Evolutionary conservation across 2,888 invertebrate species (phyloP).

Genomic region (Serrognathus titanus): DNA sequence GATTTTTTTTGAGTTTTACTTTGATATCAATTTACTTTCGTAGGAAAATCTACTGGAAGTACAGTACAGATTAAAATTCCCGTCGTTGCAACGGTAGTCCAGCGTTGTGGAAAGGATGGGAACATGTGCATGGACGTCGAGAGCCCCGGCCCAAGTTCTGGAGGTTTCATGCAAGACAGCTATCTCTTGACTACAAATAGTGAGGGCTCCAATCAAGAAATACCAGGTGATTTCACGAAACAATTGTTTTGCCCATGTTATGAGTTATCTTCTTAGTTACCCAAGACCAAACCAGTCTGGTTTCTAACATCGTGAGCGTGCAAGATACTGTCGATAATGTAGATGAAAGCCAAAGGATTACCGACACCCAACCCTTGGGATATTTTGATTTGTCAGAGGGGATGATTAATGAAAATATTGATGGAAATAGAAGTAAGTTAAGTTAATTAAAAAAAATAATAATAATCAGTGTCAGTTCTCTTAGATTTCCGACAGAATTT

Average conservation of each 20-base stretch:
- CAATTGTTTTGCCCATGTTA: neutral
- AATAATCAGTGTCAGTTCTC: neutral
- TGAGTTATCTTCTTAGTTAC: too few species aligned
- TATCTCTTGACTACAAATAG: constrained; percentile 21
- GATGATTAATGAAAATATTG: constrained; percentile 2
- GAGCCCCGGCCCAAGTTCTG: constrained; percentile 42
- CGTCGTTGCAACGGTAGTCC: constrained; percentile 48
- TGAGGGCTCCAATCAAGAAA: neutral
- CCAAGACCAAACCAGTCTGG: too few species aligned
- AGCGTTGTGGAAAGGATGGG: constrained; percentile 41
- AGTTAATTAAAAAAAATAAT: neutral
- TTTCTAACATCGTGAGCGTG: too few species aligned
- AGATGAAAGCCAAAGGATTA: too few species aligned
- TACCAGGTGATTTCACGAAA: neutral
- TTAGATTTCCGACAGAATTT: constrained; percentile 11
- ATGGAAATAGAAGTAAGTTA: constrained; percentile 6
- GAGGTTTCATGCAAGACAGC: constrained; percentile 21
- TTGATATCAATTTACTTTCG: neutral
- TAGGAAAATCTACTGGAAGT: constrained; percentile 26
- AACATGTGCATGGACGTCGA: constrained; percentile 44
- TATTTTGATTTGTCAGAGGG: constrained; percentile 12
- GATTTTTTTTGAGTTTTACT: neutral
- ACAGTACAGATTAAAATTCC: constrained; percentile 48
- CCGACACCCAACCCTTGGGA: constrained; percentile 1
- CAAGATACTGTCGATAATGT: too few species aligned